Evolutionary conservation across 2,113 vertebrate genomes (phyloP), one percentile per base, ranked within the genome.

Genomic region (Rhea americana): DNA sequence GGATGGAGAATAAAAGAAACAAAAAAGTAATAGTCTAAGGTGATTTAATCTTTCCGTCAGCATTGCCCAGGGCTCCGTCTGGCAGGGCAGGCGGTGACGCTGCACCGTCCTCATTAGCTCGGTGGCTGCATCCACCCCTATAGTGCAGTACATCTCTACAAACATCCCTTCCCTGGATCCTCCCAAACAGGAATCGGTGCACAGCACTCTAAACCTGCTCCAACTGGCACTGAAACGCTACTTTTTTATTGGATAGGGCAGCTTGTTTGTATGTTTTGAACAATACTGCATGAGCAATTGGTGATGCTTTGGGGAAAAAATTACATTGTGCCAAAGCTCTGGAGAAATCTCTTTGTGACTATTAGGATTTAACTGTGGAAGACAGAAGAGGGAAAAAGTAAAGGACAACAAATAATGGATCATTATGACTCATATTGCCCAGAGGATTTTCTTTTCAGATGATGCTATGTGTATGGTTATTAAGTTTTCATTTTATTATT

Each of bases 351-450:
- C 66, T 92, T 89, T 2, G 4, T 76, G 91, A 82, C 66, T 86
- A 93, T 96, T 95, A 96, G 81, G 85, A 68, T 92, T 94, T 89
- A 96, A 96, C 76, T 95, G 89, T 82, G 91, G 62, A 92, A 94
- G 53, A 41, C 66, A 93, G 74, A 89, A 79, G 53, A 74, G 66
- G 35, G 20, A 59, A 93, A 94, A 96, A 85, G 17, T 35, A 65
- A 79, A 93, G 41, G 66, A 73, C 39, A 79, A n/a, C 37, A 93
- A 94, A 45, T 82, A 92, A 95, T 93, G 81, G 86, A 62, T 94
- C 0, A 0, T 88, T 93, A 85, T 94, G 94, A 90, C 51, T 94
- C 92, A 90, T 85, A 13, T 65, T 92, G 81, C 61, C 65, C 73
- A 80, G 91, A 92, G 85, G 41, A 11, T 88, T 56, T 56, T 86